Percentiles rank a stretch among this genome's conserved stretches.
phyloP scores from a whole-genome alignment of 2,797 vertebrate species.

The Ibycter americanus region DNA sequence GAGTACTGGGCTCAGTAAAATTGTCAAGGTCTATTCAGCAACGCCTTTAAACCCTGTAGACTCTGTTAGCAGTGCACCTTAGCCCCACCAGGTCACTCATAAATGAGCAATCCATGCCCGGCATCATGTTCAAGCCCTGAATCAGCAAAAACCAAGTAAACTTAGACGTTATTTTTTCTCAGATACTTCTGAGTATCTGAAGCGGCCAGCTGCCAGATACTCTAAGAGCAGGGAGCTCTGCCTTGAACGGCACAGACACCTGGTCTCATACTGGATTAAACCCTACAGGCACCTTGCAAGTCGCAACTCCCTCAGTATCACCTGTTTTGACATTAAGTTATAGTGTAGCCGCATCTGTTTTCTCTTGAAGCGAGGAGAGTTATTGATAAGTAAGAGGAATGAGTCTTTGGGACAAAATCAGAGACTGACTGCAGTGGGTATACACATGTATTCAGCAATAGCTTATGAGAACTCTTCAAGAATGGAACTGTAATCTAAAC shows the following conservation, averaged over 20 bases:
- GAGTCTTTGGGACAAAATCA: not conserved
- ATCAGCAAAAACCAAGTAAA: not conserved
- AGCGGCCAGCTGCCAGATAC: rapidly evolving
- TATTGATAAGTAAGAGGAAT: not conserved
- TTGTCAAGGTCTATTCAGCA: not conserved
- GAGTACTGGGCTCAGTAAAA: not conserved
- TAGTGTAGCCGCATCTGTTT: not conserved
- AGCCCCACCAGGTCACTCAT: not conserved
- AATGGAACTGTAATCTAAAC: not conserved
- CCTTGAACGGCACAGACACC: not conserved
- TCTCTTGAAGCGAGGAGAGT: not conserved
- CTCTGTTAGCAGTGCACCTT: not conserved
- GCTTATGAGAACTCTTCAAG: not conserved
- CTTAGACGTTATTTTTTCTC: not conserved
- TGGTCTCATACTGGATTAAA: not conserved
- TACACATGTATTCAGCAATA: not conserved
- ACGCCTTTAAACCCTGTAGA: not conserved
- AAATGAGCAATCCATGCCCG: not conserved
- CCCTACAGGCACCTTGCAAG: not conserved
- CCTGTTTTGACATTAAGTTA: not conserved
- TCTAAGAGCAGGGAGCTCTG: not conserved
- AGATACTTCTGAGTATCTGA: not conserved
- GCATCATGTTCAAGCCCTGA: not conserved
- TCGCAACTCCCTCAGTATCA: not conserved
- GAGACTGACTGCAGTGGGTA: not conserved